Evolutionary conservation across 2,797 vertebrate species (phyloP).

Genomic region (Rhincodon typus): DNA sequence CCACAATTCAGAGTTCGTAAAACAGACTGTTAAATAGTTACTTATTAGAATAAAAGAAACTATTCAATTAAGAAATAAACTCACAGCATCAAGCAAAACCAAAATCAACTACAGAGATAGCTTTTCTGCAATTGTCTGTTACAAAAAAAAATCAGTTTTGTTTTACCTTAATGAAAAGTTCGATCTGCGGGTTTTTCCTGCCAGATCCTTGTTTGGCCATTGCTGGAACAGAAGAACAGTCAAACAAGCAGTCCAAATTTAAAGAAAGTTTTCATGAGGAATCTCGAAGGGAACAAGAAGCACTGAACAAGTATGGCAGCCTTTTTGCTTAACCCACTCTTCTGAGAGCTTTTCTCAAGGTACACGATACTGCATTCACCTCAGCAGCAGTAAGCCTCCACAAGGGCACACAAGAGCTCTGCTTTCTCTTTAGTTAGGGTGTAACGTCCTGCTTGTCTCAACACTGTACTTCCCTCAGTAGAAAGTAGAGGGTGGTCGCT

Average conservation of each 20-base stretch:
- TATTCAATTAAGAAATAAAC: conserved; percentile 1
- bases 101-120: background rate
- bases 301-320: background rate
- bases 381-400: background rate
- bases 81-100: background rate
- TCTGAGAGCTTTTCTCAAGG: background rate
- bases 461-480: conserved; percentile 28
- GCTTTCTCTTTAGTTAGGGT: conserved; percentile 21
- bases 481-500: background rate
- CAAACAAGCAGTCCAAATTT: background rate
- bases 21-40: background rate
- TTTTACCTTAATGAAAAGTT: conserved; percentile 35
- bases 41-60: background rate
- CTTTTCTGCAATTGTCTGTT: background rate
- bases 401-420: background rate
- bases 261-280: background rate
- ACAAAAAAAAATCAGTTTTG: background rate
- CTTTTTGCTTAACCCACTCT: background rate
- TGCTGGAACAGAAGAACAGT: background rate
- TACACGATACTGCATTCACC: background rate
- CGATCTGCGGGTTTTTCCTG: background rate
- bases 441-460: conserved; percentile 27
- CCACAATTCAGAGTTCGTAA: background rate
- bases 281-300: background rate
- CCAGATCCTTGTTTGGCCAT: conserved; percentile 16